Evolutionary conservation across 2,888 invertebrate species (phyloP).

Genomic region (Holacanthella duospinosa): DNA sequence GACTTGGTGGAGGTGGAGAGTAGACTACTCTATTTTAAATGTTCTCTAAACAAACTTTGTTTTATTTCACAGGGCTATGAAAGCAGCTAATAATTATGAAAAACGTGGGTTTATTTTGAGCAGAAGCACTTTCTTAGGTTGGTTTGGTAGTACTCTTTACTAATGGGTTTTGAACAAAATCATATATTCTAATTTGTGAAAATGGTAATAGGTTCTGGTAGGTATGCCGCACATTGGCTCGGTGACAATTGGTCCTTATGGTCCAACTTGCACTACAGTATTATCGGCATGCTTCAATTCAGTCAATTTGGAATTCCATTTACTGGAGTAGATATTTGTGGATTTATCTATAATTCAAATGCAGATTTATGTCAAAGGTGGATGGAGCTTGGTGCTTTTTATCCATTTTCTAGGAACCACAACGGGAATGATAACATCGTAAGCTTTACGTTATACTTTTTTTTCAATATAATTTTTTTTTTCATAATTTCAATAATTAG

Average conservation of each 20-base stretch:
- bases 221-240: slow-evolving; percentile 43
- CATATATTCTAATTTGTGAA: too few relatives aligned
- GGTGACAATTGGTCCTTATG: slow-evolving; percentile 25
- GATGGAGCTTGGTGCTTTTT: slow-evolving; percentile 45
- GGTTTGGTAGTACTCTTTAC: too few relatives aligned
- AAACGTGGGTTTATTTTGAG: slow-evolving; percentile 66
- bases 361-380: slow-evolving; percentile 46
- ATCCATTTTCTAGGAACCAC: slow-evolving; percentile 43
- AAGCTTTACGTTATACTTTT: slow-evolving; percentile 10
- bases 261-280: slow-evolving; percentile 21
- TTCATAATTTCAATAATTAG: not conserved
- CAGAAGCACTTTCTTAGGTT: slow-evolving; percentile 64
- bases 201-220: too few relatives aligned
- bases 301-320: slow-evolving; percentile 40
- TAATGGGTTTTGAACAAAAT: too few relatives aligned
- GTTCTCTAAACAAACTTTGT: too few relatives aligned
- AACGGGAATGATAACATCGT: slow-evolving; percentile 36
- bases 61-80: slow-evolving; percentile 2
- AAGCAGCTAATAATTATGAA: slow-evolving; percentile 10
- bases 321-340: slow-evolving; percentile 39
- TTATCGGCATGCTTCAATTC: slow-evolving; percentile 41
- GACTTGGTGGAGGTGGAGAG: too few relatives aligned
- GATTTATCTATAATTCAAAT: slow-evolving; percentile 37
- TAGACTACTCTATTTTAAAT: too few relatives aligned
- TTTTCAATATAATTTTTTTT: too few relatives aligned